Percentiles rank a stretch among this genome's conserved stretches.
These are phyloP conservation scores for Psettodes erumei DNA, from an alignment of 2,113 vertebrate species.

Conservation along the genomic window DNA sequence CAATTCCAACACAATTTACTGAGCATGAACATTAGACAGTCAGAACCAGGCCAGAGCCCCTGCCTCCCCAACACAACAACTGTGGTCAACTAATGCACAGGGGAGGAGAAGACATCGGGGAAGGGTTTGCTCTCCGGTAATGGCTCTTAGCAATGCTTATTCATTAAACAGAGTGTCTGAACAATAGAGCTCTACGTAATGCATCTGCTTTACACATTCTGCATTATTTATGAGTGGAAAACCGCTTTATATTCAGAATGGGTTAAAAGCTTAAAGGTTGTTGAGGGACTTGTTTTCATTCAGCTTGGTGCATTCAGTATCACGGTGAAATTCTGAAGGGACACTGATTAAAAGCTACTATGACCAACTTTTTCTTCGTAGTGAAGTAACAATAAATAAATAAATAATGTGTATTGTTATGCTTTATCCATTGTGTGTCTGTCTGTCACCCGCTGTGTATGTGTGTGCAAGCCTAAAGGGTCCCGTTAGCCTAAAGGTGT, in stretches of 20 bases:
- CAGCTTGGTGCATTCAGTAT: conserved; percentile 7
- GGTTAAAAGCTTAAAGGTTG: conserved; percentile 77
- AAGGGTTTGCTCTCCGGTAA: conserved; percentile 74
- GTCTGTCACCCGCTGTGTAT: background rate
- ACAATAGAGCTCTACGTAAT: conserved; percentile 74
- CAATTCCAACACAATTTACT: conserved; percentile 74
- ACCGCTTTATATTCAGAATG: conserved; percentile 66
- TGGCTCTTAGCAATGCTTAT: conserved; percentile 72
- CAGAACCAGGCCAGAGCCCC: conserved; percentile 57
- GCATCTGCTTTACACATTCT: conserved; percentile 76
- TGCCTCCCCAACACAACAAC: conserved; percentile 55
- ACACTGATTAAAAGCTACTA: conserved; percentile 54
- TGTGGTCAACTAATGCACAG: conserved; percentile 58
- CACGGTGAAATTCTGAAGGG: conserved; percentile 40
- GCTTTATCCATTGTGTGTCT: background rate
- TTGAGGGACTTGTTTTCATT: conserved; percentile 62
- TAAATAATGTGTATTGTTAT: background rate
- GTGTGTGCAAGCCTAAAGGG: background rate
- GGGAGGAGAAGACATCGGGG: conserved; percentile 54
- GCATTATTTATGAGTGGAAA: conserved; percentile 78
- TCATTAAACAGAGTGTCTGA: conserved; percentile 79
- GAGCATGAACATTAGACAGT: conserved; percentile 67
- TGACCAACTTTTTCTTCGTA: conserved; percentile 15
- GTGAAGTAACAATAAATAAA: conserved; percentile 31
- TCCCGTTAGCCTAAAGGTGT: background rate